A percentile compares a stretch with the other conserved stretches of the same genome.
phyloP scores from a whole-genome alignment of 2,113 vertebrate species.

The rat (Rattus norvegicus) region DNA sequence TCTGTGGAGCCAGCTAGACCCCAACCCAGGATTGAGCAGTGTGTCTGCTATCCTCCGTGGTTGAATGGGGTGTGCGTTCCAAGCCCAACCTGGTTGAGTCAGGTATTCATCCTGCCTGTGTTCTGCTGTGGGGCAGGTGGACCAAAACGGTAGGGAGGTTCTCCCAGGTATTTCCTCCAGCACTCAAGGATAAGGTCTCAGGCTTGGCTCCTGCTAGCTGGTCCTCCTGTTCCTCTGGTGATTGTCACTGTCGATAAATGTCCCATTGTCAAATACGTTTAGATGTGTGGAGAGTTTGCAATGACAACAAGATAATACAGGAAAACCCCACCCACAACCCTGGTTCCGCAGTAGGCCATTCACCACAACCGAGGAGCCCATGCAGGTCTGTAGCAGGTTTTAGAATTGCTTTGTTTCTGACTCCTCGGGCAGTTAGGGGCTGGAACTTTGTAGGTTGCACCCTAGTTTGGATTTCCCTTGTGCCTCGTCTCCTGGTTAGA shows the following conservation, averaged over 20 bases:
- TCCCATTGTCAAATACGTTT: neutral
- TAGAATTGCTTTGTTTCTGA: neutral
- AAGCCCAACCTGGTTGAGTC: rapidly evolving
- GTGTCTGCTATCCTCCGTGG: neutral
- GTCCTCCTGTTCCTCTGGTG: neutral
- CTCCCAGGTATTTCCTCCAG: neutral
- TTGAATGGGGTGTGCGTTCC: rapidly evolving
- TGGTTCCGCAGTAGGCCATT: neutral
- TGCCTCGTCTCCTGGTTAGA: neutral
- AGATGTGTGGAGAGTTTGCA: neutral
- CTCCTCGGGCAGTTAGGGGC: neutral
- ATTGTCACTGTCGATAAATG: neutral
- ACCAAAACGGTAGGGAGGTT: neutral
- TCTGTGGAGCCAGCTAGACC: neutral
- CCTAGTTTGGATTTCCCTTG: neutral
- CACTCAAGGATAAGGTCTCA: neutral
- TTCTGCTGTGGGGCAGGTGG: neutral
- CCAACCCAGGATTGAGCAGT: neutral
- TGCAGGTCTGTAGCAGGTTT: neutral
- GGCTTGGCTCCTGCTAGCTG: neutral
- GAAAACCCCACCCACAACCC: neutral
- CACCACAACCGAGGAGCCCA: neutral
- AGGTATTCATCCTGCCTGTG: neutral
- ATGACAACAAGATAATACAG: neutral
- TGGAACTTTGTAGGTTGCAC: neutral